A percentile compares a stretch with the other conserved stretches of the same genome.
These are phyloP conservation scores for Halichoeres trimaculatus DNA, from an alignment of 2,113 vertebrate species.

Conservation along the genomic window DNA sequence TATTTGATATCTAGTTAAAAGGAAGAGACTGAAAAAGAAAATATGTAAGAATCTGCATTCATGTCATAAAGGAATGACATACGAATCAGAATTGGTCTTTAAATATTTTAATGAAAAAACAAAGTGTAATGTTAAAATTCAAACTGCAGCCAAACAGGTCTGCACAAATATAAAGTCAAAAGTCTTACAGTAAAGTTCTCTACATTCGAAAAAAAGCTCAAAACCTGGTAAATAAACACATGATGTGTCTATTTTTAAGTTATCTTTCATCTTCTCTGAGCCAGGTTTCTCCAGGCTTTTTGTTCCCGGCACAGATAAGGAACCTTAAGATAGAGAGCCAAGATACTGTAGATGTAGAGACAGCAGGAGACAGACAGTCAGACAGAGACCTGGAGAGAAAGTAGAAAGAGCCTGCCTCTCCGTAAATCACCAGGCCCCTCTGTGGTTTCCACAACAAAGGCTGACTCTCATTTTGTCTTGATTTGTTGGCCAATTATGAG, in stretches of 20 bases:
- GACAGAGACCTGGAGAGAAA: slow-evolving; percentile 27
- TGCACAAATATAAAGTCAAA: slow-evolving; percentile 13
- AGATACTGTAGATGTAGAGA: slow-evolving; percentile 49
- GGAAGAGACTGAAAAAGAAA: background rate
- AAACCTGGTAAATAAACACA: slow-evolving; percentile 8
- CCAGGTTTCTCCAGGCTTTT: slow-evolving; percentile 37
- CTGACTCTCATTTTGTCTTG: slow-evolving; percentile 55
- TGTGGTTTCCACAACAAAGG: slow-evolving; percentile 50
- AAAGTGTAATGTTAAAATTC: too few species aligned
- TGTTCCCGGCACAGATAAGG: slow-evolving; percentile 56
- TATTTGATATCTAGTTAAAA: slow-evolving; percentile 43
- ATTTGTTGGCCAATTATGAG: slow-evolving; percentile 63
- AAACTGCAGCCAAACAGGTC: background rate
- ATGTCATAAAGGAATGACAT: background rate
- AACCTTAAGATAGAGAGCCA: slow-evolving; percentile 33
- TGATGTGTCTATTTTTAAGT: slow-evolving; percentile 17
- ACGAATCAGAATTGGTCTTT: background rate
- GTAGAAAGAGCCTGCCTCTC: slow-evolving; percentile 12
- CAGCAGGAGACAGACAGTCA: slow-evolving; percentile 33
- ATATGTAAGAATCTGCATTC: slow-evolving; percentile 12
- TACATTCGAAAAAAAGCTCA: background rate
- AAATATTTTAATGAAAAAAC: background rate
- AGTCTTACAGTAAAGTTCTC: slow-evolving; percentile 9
- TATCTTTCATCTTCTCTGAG: slow-evolving; percentile 26
- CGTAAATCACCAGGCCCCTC: slow-evolving; percentile 36